Evolutionary conservation across 1,140 invertebrate species (phyloP), one percentile per base, ranked within the genome.

Genomic region (Heliconius hermathena): DNA sequence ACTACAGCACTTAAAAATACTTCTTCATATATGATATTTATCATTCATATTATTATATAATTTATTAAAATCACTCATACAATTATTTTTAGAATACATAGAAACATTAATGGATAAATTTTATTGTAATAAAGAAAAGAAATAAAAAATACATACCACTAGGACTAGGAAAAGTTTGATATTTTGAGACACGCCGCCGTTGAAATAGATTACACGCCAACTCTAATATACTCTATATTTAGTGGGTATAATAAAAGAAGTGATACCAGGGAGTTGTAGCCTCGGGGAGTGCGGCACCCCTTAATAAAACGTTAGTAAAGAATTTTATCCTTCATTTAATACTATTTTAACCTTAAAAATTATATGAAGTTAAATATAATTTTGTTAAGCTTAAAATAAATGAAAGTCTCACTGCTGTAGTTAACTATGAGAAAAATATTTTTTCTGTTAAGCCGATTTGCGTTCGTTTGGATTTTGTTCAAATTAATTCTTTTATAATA

Each of bases 171-270:
- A 66, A 29, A 66, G 60, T 66, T 66, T 66, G 11, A 29, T 26
- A 66, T 66, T 66, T 66, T 18, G 60, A 66, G 60, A 66, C 0
- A 60, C n/a, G 54, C 13, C 26, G 60, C 60, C 60, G 9, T 66
- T 66, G 60, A 66, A 66, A 66, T 66, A 66, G 26, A 66, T 66
- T 66, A 66, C 60, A 66, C 60, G 60, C 60, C 60, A 66, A 29
- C 60, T 66, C 60, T 66, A 66, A 66, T 66, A 66, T 66, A 66
- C 60, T 66, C 22, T 66, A 66, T 66, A 66, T 66, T 66, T 66
- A 66, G 60, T 66, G 60, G 60, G 60, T 66, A 66, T 66, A 66
- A 66, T 66, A 66, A 66, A 66, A 66, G 60, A 66, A 66, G 60
- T 66, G 60, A 66, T 66, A 66, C 60, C 29, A 66, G 60, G 13